Evolutionary conservation across 2,797 vertebrate genomes (phyloP), one percentile per base, ranked within the genome.

Genomic region (Cossypha dichroa): DNA sequence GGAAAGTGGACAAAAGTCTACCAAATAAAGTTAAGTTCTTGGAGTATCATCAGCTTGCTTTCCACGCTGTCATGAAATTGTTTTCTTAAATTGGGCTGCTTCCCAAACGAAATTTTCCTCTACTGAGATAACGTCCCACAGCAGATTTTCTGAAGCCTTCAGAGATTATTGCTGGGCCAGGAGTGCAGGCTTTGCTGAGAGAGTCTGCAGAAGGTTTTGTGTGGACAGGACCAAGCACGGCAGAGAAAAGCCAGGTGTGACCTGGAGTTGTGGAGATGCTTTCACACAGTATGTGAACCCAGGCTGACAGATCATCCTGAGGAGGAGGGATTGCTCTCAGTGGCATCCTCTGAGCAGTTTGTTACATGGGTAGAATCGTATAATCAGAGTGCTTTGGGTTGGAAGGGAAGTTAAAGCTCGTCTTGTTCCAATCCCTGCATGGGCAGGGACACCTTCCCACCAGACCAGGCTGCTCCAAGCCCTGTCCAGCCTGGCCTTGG

Each of bases 21-120:
- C 63, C 58, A 87, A 88, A 95, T 93, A 96, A 95, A 95, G 45
- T 48, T 66, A 84, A 67, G 59, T 91, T 94, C 51, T 91, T 34
- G 84, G 40, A 77, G 58, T 91, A 60, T 36, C 31, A 75, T 54
- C 51, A 60, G 29, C 56, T 64, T 64, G 10, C 38, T 89, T 92
- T 91, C 45, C 43, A 70, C 79, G 36, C 94, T 91, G 91, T 69
- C 91, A 84, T n/a, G 33, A 96, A 97, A 84, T 36, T 64, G 83
- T 55, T 89, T 78, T 68, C 89, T 94, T 26, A 55, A 81, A 74
- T 75, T 76, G 75, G 85, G 89, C 49, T 62, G 34, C 21, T 93
- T 94, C 91, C 90, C 73, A 91, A 81, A 62, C 0, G 12, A 81
- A 56, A 64, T 91, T 91, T 85, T 83, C 76, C 49, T 60, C 43